Base-by-base conservation (phyloP, 1,140 invertebrate genomes). In the Chelonus insularis region DNA sequence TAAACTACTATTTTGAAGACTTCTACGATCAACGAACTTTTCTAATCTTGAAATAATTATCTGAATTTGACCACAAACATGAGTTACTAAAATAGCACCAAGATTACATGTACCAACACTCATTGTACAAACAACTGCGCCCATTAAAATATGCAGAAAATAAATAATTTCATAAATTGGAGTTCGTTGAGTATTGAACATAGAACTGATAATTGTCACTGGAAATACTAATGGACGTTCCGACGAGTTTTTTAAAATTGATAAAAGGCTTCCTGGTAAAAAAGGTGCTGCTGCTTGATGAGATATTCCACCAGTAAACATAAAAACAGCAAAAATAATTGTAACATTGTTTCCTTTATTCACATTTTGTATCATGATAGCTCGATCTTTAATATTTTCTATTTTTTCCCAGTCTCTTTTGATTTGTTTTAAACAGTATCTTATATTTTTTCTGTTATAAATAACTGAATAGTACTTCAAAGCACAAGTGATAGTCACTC, bases 391-490 rank as follows among this genome's bases (percentile, higher is more conserved):
- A 2, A 20, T 12, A 20, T 14, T 32, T 1, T 41, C 8, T 3
- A 52, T 21, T 1, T 16, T 48, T 12, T 20, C 36, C 58, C 56
- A 61, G 45, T 67, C 59, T n/a, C n/a, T 45, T 9, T 41, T 20
- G 3, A 66, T 32, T 9, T 61, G 32, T 1, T 61, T 7, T 18
- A 66, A 51, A 36, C 65, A 66, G 2, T 14, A 18, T 25, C 47
- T 52, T 8, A 66, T 51, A 3, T 29, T 14, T 8, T 43, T 41
- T 18, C 21, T 34, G 32, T 43, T 60, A 56, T 52, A 57, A 32
- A 48, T 14, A 52, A 36, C 6, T 37, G 34, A 21, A 5, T 41
- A 60, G 6, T 72, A 71, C 16, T 73, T 73, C 0, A 73, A 34
- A 1, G 57, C 18, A 20, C 63, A 62, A 1, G 59, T 58, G 1